Evolutionary conservation across 2,113 vertebrate species (phyloP).

Genomic region (Toxotes jaculatrix): DNA sequence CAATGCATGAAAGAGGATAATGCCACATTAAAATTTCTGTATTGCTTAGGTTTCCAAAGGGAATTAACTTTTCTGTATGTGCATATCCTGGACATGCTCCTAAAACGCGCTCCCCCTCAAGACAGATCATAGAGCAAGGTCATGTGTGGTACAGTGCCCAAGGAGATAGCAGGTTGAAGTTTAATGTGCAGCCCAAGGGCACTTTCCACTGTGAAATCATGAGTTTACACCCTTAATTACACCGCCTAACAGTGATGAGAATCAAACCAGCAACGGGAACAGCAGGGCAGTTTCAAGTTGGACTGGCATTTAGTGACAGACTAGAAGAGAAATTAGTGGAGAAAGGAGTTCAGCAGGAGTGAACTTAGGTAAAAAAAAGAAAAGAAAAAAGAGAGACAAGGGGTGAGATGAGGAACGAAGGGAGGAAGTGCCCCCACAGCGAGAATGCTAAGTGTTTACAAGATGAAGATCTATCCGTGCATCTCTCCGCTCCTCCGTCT

Average conservation of each 20-base stretch:
- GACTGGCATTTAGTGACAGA: constrained; percentile 1
- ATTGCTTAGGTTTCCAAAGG: constrained; percentile 18
- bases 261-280: not conserved
- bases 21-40: constrained; percentile 33
- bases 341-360: constrained; percentile 11
- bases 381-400: not conserved
- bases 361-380: not conserved
- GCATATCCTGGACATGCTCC: constrained; percentile 3
- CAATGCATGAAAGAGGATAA: constrained; percentile 28
- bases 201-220: constrained; percentile 1
- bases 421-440: constrained; percentile 43
- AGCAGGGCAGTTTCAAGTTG: constrained; percentile 2
- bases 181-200: constrained; percentile 10
- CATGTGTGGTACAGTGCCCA: not conserved
- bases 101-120: constrained; percentile 5
- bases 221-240: not conserved
- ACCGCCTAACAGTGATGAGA: not conserved
- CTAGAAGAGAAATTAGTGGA: not conserved
- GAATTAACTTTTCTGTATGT: constrained; percentile 19
- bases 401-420: not conserved
- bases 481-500: constrained; percentile 41
- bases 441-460: constrained; percentile 66
- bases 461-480: constrained; percentile 51
- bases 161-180: not conserved
- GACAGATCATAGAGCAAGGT: constrained; percentile 5